Base-by-base conservation (phyloP, 2,888 invertebrate genomes). In the Nowickia ferox region DNA sequence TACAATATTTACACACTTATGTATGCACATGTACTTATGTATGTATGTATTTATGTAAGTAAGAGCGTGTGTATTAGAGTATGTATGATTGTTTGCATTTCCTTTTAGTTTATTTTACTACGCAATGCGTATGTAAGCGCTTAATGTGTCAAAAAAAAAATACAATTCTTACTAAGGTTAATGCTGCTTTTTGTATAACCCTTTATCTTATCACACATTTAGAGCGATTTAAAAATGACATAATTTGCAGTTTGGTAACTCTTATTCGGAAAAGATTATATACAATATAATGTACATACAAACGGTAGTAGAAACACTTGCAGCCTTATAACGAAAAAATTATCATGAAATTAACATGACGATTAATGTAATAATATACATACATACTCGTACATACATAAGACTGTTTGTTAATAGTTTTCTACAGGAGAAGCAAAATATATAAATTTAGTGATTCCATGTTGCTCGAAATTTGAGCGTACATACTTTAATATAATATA, bases 111-210 rank as follows among this genome's bases (percentile, higher is more conserved):
- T 48, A 22, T 48, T 53, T 51, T 55, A 13, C 30, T 53, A 69
- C 61, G 30, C 40, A 55, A 78, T 75, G 74, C 69, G 55, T 79
- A 59, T 59, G 55, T 22, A 40, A 75, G 51, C 17, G 30, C 53
- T 81, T 55, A 63, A 84, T 74, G 77, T 68, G 66, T 69, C 59
- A 74, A 68, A 77, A 38, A 74, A 68, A 77, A 38, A 57, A 59
- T 63, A 59, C 38, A 19, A 57, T 44, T 55, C 15, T 44, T 79
- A 63, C 55, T 63, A 51, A 55, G 42, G 55, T 40, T 44, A 40
- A 17, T 51, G 30, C 6, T 46, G 30, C n/a, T 10, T 68, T 38
- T 44, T 63, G 42, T 53, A 65, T 40, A 19, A 40, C 13, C 19
- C 22, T 22, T n/a, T 22, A 38, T 48, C 42, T 22, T 22, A 17